Evolutionary conservation across 2,113 vertebrate genomes (phyloP).

Genomic region (Oceanites oceanicus): DNA sequence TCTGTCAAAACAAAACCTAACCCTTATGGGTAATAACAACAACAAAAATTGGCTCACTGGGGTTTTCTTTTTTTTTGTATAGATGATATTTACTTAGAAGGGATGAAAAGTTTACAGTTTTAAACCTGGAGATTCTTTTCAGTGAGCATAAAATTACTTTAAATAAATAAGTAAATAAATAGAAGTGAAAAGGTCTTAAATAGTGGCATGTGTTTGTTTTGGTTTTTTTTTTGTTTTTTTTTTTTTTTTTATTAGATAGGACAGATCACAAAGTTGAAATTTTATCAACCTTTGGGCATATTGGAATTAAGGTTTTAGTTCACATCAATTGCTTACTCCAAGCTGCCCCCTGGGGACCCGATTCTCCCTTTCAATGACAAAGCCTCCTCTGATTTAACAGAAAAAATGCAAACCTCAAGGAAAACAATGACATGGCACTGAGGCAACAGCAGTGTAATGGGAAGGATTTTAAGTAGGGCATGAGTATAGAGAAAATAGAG

Average conservation of each 20-base stretch:
- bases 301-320: not conserved
- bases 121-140: not conserved
- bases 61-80: not conserved
- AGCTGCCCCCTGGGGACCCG: fast-evolving
- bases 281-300: not conserved
- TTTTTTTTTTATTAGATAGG: not conserved
- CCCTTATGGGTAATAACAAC: not conserved
- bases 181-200: not conserved
- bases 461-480: not conserved
- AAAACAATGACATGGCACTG: not conserved
- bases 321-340: not conserved
- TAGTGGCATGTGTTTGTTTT: too few relatives aligned
- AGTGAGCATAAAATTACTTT: not conserved
- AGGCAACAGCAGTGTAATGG: not conserved
- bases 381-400: not conserved
- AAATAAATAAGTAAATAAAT: not conserved
- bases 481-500: not conserved
- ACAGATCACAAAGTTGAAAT: not conserved
- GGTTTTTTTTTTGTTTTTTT: too few relatives aligned
- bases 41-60: not conserved
- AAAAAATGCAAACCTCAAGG: not conserved
- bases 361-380: not conserved
- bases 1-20: not conserved
- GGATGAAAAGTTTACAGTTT: not conserved
- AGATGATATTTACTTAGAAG: not conserved